Evolutionary conservation across 2,113 vertebrate species (phyloP).

Genomic region (Rhea americana): DNA sequence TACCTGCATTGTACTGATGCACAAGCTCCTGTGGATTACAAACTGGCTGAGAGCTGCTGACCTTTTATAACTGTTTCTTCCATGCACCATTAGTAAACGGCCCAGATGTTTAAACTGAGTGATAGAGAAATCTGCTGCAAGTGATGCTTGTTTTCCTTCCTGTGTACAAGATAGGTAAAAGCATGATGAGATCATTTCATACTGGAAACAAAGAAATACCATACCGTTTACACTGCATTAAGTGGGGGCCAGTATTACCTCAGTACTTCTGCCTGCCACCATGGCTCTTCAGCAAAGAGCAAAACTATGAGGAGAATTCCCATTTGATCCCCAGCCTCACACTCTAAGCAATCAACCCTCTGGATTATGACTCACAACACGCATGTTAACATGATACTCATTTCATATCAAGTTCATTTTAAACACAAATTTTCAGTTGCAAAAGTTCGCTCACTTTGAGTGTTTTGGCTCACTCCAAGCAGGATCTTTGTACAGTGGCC

Average conservation of each 20-base stretch:
- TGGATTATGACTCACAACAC: background rate
- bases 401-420: background rate
- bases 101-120: conserved; percentile 97
- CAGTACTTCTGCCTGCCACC: conserved; percentile 22
- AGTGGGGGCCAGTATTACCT: conserved; percentile 26
- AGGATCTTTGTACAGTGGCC: background rate
- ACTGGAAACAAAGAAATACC: background rate
- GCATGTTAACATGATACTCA: background rate
- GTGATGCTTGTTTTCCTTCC: conserved; percentile 96
- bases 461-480: conserved; percentile 9
- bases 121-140: conserved; percentile 96
- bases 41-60: conserved; percentile 97
- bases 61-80: conserved; percentile 97
- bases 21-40: conserved; percentile 97
- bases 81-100: conserved; percentile 94
- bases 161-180: conserved; percentile 53
- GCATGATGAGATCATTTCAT: background rate
- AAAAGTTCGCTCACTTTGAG: background rate
- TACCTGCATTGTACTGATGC: conserved; percentile 99
- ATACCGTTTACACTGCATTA: background rate
- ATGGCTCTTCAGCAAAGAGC: background rate
- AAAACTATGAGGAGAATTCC: conserved; percentile 34
- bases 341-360: background rate
- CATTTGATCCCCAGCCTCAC: conserved; percentile 49
- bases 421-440: background rate